A percentile compares a stretch with the other conserved stretches of the same genome.
These are phyloP conservation scores for Notodonta ziczac DNA, from an alignment of 2,888 invertebrate species.

Conservation along the genomic window DNA sequence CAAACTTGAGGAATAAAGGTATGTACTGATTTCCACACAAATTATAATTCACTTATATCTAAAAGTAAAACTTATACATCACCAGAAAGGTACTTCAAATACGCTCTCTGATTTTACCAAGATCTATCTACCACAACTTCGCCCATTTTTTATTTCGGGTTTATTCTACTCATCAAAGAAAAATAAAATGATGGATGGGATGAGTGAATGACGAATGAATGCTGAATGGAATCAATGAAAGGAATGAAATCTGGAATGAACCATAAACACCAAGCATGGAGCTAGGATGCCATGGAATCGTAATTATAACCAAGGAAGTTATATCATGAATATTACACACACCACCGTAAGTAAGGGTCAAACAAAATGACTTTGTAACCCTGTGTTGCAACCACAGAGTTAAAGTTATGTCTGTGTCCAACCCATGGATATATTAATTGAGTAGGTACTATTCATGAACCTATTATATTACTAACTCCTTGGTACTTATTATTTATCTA, in stretches of 20 bases:
- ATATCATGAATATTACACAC: too few relatives aligned
- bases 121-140: slow-evolving; percentile 43
- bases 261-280: not conserved
- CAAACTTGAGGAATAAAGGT: slow-evolving; percentile 73
- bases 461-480: too few relatives aligned
- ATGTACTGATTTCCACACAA: slow-evolving; percentile 69
- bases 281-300: too few relatives aligned
- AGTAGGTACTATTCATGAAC: too few relatives aligned
- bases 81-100: slow-evolving; percentile 39
- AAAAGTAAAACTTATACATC: slow-evolving; percentile 46
- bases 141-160: slow-evolving; percentile 35
- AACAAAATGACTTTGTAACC: too few relatives aligned
- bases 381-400: too few relatives aligned
- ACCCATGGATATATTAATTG: too few relatives aligned
- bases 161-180: slow-evolving; percentile 39
- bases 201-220: slow-evolving; percentile 30
- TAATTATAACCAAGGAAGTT: too few relatives aligned
- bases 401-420: too few relatives aligned
- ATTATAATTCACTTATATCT: slow-evolving; percentile 63
- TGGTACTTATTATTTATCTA: too few relatives aligned
- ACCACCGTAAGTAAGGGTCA: too few relatives aligned
- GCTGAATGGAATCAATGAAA: not conserved
- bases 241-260: not conserved
- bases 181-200: slow-evolving; percentile 45
- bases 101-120: slow-evolving; percentile 37